Conservation (phyloP, 2,888 invertebrate genomes). For the Temnothorax ravouxi region DNA sequence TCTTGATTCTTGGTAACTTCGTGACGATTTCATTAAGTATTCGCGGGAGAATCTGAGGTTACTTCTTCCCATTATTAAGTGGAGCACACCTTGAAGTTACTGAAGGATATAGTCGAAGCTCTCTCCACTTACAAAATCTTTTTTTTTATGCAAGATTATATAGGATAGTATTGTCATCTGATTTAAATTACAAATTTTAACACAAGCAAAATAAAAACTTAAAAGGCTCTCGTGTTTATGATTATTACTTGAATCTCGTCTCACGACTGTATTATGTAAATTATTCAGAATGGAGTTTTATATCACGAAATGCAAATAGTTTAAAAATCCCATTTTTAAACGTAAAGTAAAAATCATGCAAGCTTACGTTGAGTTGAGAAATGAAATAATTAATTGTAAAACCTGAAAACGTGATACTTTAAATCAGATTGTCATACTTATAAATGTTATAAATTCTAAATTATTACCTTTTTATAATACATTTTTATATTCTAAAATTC, state of each 20-base stretch:
- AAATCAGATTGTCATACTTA: background rate
- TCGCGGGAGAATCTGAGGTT: conserved; percentile 37
- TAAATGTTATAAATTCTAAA: background rate
- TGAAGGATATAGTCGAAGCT: conserved; percentile 3
- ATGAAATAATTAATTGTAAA: background rate
- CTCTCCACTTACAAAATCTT: conserved; percentile 17
- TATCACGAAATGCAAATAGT: background rate
- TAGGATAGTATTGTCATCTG: background rate
- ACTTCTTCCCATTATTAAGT: conserved; percentile 44
- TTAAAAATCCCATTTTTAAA: background rate
- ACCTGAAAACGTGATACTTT: background rate
- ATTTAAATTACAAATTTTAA: conserved; percentile 31
- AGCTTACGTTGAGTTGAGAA: background rate
- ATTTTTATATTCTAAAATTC: background rate
- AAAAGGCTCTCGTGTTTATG: background rate
- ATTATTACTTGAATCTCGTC: background rate
- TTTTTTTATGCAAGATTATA: conserved; percentile 13
- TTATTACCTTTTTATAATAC: background rate
- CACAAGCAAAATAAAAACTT: conserved; percentile 3
- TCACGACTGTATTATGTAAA: background rate
- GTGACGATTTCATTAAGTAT: conserved; percentile 55
- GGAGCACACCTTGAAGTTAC: conserved; percentile 2
- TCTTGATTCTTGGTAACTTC: conserved; percentile 36
- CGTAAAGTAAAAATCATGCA: background rate
- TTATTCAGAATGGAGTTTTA: background rate